Conservation (phyloP, 2,888 invertebrate species). For the Thymelicus lineola region DNA sequence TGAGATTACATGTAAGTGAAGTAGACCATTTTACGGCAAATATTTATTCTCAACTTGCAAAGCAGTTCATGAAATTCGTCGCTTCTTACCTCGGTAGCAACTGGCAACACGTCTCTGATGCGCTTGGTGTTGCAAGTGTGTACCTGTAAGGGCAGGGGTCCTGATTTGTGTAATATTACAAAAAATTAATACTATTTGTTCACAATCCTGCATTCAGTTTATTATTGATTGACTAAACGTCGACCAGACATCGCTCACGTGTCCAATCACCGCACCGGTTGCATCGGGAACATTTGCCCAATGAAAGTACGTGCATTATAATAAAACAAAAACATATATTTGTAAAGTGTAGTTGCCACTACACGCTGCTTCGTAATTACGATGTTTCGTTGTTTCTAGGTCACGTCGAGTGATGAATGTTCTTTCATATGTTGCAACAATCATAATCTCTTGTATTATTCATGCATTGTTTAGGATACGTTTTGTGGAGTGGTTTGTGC, state of each 20-base stretch:
- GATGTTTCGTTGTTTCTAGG: conserved; percentile 11
- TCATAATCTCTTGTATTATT: conserved; percentile 16
- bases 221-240: not conserved
- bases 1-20: too few relatives aligned
- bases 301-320: not conserved
- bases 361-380: conserved; percentile 7
- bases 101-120: too few relatives aligned
- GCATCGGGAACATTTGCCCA: not conserved
- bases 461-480: conserved; percentile 12
- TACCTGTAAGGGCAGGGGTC: too few relatives aligned
- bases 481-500: not conserved
- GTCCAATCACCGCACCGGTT: not conserved
- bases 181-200: too few relatives aligned
- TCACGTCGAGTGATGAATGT: conserved; percentile 16
- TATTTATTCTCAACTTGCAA: too few relatives aligned
- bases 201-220: not conserved
- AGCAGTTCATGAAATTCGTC: too few relatives aligned
- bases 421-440: conserved; percentile 19
- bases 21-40: too few relatives aligned
- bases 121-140: too few relatives aligned
- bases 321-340: conserved; percentile 13
- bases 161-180: too few relatives aligned
- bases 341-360: conserved; percentile 2
- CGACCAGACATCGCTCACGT: not conserved
- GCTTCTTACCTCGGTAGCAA: too few relatives aligned